Base-by-base conservation (phyloP, 2,888 invertebrate species). In the Anthophora plumipes region DNA sequence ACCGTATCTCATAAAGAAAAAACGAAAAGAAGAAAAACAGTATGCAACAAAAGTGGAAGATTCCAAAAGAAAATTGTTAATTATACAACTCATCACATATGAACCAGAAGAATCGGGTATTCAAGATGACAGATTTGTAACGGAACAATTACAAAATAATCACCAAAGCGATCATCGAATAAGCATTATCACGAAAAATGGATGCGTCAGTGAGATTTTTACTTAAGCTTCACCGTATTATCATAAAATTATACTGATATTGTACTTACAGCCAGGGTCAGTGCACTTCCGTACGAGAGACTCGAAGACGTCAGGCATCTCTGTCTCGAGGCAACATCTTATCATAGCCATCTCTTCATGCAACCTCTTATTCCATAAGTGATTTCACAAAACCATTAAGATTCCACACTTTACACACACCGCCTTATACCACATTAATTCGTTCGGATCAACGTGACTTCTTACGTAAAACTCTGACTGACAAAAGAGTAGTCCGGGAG, bases 281-380 rank as follows among this genome's bases (percentile, higher is more conserved):
- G 97, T 96, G 92, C 97, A 97, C 94, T 97, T 97, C 93, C 96
- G 96, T 55, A 96, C 95, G 89, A 97, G 95, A 25, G 96, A 95
- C 89, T 97, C 97, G 83, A 97, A 94, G 91, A 97, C 95, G 92
- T 97, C 97, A 20, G 96, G 95, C 50, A 96, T 94, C 91, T 97
- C 97, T 69, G 96, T 95, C 91, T 97, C 97, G 92, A 97, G 97
- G 94, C 97, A 97, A 94, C 97, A 97, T 92, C 96, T 96, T 83
- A 97, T 95, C 83, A 96, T 94, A 87, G 96, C 95, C 96, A 96
- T 96, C 17, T 61, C 39, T 22, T 22, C 25, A 11, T 7, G 1
- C 20, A 39, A 31, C 12, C 7, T 31, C 39, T 52, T 57, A 41
- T 67, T 39, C 57, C 75, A 70, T 70, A 31, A 6, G 39, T 61